Conservation (phyloP, 53 echinoderm and acorn worm species). For the Pentamera pediparva region DNA sequence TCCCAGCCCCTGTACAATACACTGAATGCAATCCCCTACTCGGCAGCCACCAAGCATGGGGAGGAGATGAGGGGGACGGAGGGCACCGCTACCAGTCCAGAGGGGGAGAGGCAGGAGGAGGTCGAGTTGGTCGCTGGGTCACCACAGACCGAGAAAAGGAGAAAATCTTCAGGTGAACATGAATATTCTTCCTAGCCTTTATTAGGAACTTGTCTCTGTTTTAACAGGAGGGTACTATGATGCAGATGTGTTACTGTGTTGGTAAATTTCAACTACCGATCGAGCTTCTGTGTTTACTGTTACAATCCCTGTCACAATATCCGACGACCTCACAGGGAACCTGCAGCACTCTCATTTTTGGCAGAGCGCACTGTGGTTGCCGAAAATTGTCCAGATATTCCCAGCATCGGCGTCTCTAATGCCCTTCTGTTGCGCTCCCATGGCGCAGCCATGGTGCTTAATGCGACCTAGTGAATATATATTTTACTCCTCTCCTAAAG, state of each 20-base stretch:
- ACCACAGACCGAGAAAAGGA: slow-evolving; percentile 17
- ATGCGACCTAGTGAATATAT: no score
- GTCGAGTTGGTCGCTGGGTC: slow-evolving; percentile 14
- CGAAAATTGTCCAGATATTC: no score
- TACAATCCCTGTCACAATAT: neutral
- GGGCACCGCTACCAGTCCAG: neutral
- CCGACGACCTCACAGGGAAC: no score
- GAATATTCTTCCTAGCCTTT: neutral
- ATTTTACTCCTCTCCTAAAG: no score
- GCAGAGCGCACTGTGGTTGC: no score
- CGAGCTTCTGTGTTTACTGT: neutral
- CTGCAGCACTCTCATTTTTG: no score
- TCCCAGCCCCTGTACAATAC: no score
- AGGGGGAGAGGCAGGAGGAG: neutral
- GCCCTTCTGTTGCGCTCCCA: no score
- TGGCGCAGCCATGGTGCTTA: no score
- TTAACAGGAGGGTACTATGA: neutral
- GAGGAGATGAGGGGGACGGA: slow-evolving; percentile 67
- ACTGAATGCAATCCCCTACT: slow-evolving; percentile 43
- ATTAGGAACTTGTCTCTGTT: neutral
- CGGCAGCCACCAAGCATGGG: slow-evolving; percentile 38
- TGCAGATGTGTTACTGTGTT: neutral
- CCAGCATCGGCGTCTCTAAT: no score
- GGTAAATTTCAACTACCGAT: neutral
- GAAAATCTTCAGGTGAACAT: slow-evolving; percentile 12